Base-by-base conservation (phyloP, 2,797 vertebrate genomes). In the Chelon labrosus region DNA sequence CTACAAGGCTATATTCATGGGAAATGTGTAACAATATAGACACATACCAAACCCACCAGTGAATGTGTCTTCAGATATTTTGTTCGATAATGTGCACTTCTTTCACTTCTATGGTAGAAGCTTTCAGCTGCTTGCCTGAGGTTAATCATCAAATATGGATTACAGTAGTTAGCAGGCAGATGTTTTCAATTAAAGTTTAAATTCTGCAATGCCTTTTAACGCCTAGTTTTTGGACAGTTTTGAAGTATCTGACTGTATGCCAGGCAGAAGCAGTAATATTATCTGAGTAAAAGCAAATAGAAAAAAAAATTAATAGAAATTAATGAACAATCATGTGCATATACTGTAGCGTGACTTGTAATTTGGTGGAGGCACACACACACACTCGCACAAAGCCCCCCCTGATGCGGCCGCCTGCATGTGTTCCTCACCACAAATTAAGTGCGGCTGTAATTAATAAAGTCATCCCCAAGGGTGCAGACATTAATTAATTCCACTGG, bases 361-460 rank as follows among this genome's bases (percentile, higher is more conserved):
- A 80, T 83, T 71, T 74, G 59, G 57, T 79, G 60, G 54, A 19
- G 16, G 22, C 71, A 60, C 44, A 38, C 19, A 25, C 64, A 49
- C 65, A 57, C 44, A 38, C 19, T 20, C 64, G 44, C 65, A 57
- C 13, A 61, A 61, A 65, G 9, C 62, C 62, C 65, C 65, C 74
- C 50, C 68, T n/a, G 57, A 88, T 73, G 25, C 73, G 51, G 68
- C 76, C 14, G 61, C 80, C 70, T 65, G 70, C 68, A 70, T 84
- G 78, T 84, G 77, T 75, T 81, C 84, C 78, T 84, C 69, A 80
- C 83, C 76, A 88, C 85, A 91, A 85, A 91, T 92, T 70, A 91
- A 88, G 73, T 78, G 67, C 77, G 88, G 84, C 88, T 91, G 86
- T 94, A 90, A 91, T 94, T 93, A 94, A 94, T 93, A 89, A 92